Conservation (phyloP, 2,113 vertebrate species). For the Perca schrenkii region DNA sequence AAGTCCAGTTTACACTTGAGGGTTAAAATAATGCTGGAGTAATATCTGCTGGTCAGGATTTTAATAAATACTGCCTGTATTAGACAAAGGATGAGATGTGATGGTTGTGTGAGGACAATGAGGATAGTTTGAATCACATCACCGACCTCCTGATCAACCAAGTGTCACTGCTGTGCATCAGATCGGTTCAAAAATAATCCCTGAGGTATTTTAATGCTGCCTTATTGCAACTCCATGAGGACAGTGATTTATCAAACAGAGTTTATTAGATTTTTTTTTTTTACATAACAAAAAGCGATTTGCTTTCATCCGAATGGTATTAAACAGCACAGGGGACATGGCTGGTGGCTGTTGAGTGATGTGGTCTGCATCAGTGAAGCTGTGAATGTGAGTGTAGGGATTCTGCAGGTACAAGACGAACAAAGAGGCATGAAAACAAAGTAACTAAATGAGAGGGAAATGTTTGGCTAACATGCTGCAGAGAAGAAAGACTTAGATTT, state of each 20-base stretch:
- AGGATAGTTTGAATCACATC: slow-evolving; percentile 11
- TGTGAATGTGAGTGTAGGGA: slow-evolving; percentile 12
- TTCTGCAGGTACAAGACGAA: slow-evolving; percentile 12
- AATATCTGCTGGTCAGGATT: not conserved
- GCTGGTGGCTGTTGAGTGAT: slow-evolving; percentile 28
- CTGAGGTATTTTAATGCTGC: slow-evolving; percentile 38
- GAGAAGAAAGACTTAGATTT: not conserved
- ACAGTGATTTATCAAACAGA: slow-evolving; percentile 46
- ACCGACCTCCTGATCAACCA: not conserved
- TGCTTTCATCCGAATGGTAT: slow-evolving; percentile 60
- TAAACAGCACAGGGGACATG: slow-evolving; percentile 40
- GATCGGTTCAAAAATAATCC: slow-evolving; percentile 55
- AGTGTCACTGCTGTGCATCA: slow-evolving; percentile 14
- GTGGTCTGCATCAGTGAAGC: slow-evolving; percentile 10
- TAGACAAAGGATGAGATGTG: not conserved
- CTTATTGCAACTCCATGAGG: slow-evolving; percentile 19
- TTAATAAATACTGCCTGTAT: not conserved
- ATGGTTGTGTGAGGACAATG: not conserved
- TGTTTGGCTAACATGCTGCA: slow-evolving; percentile 13
- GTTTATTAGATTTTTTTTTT: slow-evolving; percentile 39
- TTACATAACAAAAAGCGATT: slow-evolving; percentile 68
- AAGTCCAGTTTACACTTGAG: not conserved
- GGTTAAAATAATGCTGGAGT: not conserved
- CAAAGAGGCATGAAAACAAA: slow-evolving; percentile 6
- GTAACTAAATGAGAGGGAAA: not conserved